These are phyloP conservation scores for Psittacula cyanocephala DNA, from an alignment of 2,113 vertebrate genomes.

Conservation along the genomic window DNA sequence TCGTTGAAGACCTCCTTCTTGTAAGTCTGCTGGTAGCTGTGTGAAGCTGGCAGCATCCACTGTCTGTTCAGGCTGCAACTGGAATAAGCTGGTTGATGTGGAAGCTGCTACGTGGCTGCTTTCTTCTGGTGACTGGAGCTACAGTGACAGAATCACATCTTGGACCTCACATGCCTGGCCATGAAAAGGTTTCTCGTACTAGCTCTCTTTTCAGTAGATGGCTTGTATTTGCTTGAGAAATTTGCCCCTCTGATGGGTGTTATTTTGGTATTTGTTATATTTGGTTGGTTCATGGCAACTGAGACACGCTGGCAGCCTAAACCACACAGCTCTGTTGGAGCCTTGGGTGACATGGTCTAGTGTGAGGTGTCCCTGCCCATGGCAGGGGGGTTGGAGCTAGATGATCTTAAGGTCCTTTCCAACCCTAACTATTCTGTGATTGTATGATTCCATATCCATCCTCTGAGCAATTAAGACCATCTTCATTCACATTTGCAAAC, in stretches of 20 bases:
- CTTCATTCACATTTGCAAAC: neutral
- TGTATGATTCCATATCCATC: neutral
- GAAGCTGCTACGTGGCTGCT: neutral
- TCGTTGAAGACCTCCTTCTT: too few relatives aligned
- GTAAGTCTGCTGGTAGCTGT: neutral
- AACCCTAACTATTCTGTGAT: too few relatives aligned
- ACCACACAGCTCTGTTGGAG: neutral
- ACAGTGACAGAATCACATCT: neutral
- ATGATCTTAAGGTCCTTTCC: too few relatives aligned
- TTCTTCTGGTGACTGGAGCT: too few relatives aligned
- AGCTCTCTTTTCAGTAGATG: neutral
- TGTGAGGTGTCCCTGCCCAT: too few relatives aligned
- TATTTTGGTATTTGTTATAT: neutral
- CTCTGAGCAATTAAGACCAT: neutral
- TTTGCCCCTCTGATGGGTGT: neutral
- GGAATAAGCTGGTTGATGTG: neutral
- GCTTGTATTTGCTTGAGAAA: neutral
- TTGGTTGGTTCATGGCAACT: neutral
- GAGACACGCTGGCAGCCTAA: neutral
- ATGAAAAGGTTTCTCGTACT: neutral
- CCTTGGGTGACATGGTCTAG: too few relatives aligned
- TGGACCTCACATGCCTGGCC: too few relatives aligned
- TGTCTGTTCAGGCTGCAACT: neutral
- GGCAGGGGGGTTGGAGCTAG: too few relatives aligned
- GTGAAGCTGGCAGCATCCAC: neutral